Evolutionary conservation across 1,140 invertebrate genomes (phyloP).

Genomic region (Hormaphis cornu): DNA sequence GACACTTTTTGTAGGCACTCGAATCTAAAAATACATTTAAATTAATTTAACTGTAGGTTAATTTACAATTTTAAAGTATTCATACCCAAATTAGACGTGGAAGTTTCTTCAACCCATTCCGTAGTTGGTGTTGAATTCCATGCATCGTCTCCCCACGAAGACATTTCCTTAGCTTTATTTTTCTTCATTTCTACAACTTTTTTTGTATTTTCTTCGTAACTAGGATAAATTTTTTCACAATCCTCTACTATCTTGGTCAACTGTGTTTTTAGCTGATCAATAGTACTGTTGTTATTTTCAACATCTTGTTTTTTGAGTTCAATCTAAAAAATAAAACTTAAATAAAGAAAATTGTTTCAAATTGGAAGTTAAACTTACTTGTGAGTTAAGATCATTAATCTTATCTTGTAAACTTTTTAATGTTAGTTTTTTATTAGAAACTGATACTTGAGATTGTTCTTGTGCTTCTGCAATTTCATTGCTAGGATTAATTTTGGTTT

Average conservation of each 20-base stretch:
- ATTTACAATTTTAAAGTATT: not conserved
- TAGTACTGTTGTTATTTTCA: slow-evolving; percentile 55
- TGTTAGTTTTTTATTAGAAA: slow-evolving; percentile 71
- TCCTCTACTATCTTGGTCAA: slow-evolving; percentile 50
- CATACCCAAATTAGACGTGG: not conserved
- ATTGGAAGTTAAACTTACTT: slow-evolving; percentile 43
- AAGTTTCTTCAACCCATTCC: slow-evolving; percentile 13
- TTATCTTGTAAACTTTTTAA: slow-evolving; percentile 78
- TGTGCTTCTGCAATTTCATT: slow-evolving; percentile 47
- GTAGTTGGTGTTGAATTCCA: slow-evolving; percentile 42
- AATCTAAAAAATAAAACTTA: slow-evolving; percentile 32
- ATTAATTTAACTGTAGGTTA: not conserved
- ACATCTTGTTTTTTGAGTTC: slow-evolving; percentile 31
- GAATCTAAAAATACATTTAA: slow-evolving; percentile 34
- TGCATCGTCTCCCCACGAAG: slow-evolving; percentile 36
- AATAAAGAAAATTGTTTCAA: slow-evolving; percentile 3
- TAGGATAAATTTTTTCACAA: slow-evolving; percentile 51
- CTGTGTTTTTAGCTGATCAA: slow-evolving; percentile 58
- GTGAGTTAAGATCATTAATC: slow-evolving; percentile 52
- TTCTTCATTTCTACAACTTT: slow-evolving; percentile 40
- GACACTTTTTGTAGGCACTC: slow-evolving; percentile 52
- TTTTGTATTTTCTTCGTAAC: slow-evolving; percentile 50
- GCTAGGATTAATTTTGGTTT: slow-evolving; percentile 54
- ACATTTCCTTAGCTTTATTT: slow-evolving; percentile 24
- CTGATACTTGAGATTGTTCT: slow-evolving; percentile 53